These are phyloP conservation scores for Sminthurinus signatus DNA, from an alignment of 1,140 invertebrate species.

Conservation along the genomic window DNA sequence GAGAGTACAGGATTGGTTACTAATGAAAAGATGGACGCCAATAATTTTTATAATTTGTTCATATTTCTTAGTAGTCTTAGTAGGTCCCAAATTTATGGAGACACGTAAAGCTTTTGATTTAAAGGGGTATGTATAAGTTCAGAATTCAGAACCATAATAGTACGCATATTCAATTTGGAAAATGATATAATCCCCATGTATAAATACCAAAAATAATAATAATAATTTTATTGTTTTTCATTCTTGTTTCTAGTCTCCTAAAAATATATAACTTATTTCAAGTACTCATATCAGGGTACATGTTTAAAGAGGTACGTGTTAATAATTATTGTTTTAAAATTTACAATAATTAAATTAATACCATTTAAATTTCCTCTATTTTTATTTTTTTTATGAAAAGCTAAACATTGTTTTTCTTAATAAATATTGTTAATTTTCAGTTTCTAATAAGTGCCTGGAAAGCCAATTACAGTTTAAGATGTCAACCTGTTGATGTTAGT, in stretches of 20 bases:
- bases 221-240: no score
- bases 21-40: slow-evolving; percentile 48
- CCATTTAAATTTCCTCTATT: slow-evolving; percentile 4
- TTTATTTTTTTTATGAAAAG: slow-evolving; percentile 3
- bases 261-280: slow-evolving; percentile 49
- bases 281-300: slow-evolving; percentile 46
- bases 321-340: background rate
- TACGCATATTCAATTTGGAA: no score
- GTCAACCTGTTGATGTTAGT: slow-evolving; percentile 73
- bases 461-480: slow-evolving; percentile 69
- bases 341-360: slow-evolving; percentile 7
- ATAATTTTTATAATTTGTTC: slow-evolving; percentile 44
- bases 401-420: background rate
- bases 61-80: slow-evolving; percentile 47
- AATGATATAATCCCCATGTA: no score
- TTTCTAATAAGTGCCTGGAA: slow-evolving; percentile 57
- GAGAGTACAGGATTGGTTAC: slow-evolving; percentile 48
- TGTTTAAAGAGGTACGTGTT: slow-evolving; percentile 45
- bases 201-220: no score
- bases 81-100: slow-evolving; percentile 49
- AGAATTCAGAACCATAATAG: no score
- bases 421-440: slow-evolving; percentile 43
- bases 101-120: no score
- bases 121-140: no score
- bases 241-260: no score